Base-by-base conservation (phyloP, 1,140 invertebrate genomes). In the Nautilus pompilius region DNA sequence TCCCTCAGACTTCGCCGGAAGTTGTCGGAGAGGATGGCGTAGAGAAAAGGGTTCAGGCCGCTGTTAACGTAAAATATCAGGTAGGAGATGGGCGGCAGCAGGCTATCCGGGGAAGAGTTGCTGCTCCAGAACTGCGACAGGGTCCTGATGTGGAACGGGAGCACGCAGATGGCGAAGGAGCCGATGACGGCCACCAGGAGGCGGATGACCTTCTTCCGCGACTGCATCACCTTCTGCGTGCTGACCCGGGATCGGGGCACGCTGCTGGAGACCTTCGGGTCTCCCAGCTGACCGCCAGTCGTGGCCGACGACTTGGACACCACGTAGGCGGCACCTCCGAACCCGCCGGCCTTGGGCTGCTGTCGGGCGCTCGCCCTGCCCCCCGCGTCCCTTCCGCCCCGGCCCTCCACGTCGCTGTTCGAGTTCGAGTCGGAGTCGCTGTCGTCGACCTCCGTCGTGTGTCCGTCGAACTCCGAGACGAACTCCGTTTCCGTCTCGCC, bases 51-150 rank as follows among this genome's bases (percentile, higher is more conserved):
- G 82, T 93, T 93, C 60, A 93, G 86, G 33, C 89, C 91, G 15
- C 90, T 92, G 84, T 93, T 93, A 78, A 90, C 88, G 73, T 92
- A 94, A 36, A 91, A 88, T 66, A 92, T 87, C 46, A 93, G 86
- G 80, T 90, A 92, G 8, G 91, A 92, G n/a, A 90, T 84, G 1
- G 91, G 90, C 2, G 91, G 92, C 51, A 93, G 84, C 1, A 93
- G 82, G 17, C 89, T 87, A 74, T 89, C 90, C 73, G 90, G 88
- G 69, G 88, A 84, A 53, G 86, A 87, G 30, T 85, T 86, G 48
- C 58, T 26, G 0, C 54, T 22, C 76, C 75, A 80, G 54, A 71
- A 75, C 36, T 91, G 88, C 88, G 91, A 91, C 82, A 92, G 87
- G 75, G 93, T 91, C 13, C 91, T 85, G 0, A 89, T 88, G 82